Evolutionary conservation across 1,140 invertebrate species (phyloP).

Genomic region (Eumeta japonica): DNA sequence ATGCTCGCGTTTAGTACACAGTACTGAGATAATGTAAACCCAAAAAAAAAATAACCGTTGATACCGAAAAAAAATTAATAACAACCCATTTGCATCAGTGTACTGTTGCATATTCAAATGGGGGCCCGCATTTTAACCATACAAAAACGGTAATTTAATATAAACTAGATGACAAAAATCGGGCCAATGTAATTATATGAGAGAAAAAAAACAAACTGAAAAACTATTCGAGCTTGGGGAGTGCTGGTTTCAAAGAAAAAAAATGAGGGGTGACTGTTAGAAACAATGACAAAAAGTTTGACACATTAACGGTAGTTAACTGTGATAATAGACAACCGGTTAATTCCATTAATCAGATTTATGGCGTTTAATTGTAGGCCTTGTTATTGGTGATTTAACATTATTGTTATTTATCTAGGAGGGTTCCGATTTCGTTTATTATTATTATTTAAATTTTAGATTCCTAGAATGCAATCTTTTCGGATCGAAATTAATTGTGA

Average conservation of each 20-base stretch:
- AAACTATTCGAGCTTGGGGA: slow-evolving; percentile 27
- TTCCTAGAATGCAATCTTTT: too few relatives aligned
- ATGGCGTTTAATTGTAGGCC: slow-evolving; percentile 20
- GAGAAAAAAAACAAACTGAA: slow-evolving; percentile 31
- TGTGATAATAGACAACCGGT: slow-evolving; percentile 37
- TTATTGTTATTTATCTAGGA: too few relatives aligned
- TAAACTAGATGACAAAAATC: slow-evolving; percentile 51
- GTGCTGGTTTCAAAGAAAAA: slow-evolving; percentile 32
- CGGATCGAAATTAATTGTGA: too few relatives aligned
- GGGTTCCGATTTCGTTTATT: too few relatives aligned
- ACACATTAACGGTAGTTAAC: slow-evolving; percentile 35
- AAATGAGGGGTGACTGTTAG: slow-evolving; percentile 38
- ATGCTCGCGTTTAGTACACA: too few relatives aligned
- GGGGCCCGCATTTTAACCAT: slow-evolving; percentile 45
- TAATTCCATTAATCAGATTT: slow-evolving; percentile 45
- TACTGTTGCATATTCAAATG: slow-evolving; percentile 36
- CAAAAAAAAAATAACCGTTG: slow-evolving; percentile 17
- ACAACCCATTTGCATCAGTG: slow-evolving; percentile 31
- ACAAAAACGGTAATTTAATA: slow-evolving; percentile 55
- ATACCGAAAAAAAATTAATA: slow-evolving; percentile 31
- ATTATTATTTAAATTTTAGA: too few relatives aligned
- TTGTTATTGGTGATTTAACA: too few relatives aligned
- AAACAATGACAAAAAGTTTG: slow-evolving; percentile 41
- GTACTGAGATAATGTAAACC: too few relatives aligned
- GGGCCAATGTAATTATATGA: slow-evolving; percentile 40